Percentiles rank a stretch among this genome's conserved stretches.
These are phyloP conservation scores for Aselliscus stoliczkanus DNA, from an alignment of 2,797 vertebrate species.

Conservation along the genomic window DNA sequence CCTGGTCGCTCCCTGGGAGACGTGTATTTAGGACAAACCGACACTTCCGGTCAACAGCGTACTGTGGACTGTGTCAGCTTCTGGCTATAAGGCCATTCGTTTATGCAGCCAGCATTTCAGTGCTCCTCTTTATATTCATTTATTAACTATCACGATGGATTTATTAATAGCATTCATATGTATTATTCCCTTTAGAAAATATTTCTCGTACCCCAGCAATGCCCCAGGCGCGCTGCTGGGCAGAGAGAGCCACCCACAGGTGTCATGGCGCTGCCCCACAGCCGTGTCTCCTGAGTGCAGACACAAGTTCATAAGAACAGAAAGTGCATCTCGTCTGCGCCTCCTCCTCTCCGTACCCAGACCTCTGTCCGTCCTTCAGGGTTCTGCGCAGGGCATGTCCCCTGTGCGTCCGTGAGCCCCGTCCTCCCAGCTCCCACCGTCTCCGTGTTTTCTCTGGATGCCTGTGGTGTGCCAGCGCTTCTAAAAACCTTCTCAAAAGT, in stretches of 20 bases:
- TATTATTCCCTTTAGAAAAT: background rate
- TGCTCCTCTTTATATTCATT: background rate
- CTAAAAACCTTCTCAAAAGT: background rate
- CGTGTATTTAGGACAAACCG: background rate
- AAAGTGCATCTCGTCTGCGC: background rate
- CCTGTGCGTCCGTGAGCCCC: accelerated
- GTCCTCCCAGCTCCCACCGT: accelerated
- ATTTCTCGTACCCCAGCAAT: background rate
- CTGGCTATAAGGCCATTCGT: background rate
- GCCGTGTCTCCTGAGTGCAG: background rate
- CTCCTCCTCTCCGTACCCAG: background rate
- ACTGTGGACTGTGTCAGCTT: background rate
- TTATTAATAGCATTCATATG: background rate
- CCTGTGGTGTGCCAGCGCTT: background rate
- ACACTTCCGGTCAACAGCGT: background rate
- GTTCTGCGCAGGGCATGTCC: background rate
- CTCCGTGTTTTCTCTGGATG: background rate
- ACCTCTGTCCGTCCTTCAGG: background rate
- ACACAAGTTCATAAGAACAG: background rate
- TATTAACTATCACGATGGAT: background rate
- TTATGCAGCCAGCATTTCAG: background rate
- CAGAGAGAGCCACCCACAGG: background rate
- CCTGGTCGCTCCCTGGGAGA: background rate
- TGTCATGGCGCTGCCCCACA: background rate
- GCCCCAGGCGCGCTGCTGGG: background rate